A percentile compares a stretch with the other conserved stretches of the same genome.
phyloP scores from a whole-genome alignment of 37 sponge, comb jelly and placozoan genomes.

The Cladorhizidae sp. region DNA sequence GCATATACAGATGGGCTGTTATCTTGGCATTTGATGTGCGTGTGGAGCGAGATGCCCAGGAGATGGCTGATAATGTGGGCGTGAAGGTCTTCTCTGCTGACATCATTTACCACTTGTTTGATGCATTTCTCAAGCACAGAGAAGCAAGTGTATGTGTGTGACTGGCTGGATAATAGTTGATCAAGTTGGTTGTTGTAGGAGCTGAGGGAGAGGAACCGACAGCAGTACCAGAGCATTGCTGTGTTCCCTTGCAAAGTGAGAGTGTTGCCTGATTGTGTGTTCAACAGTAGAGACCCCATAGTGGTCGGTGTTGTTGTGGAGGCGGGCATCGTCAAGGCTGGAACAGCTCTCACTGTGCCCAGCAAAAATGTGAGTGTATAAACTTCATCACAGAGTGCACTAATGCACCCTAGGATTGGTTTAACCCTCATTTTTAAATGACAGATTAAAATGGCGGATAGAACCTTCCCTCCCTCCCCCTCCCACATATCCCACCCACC shows the following conservation, averaged over 20 bases:
- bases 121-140: slow-evolving; percentile 91
- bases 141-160: slow-evolving; percentile 52
- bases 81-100: slow-evolving; percentile 96
- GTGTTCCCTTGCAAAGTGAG: slow-evolving; percentile 94
- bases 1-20: slow-evolving; percentile 84
- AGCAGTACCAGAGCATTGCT: slow-evolving; percentile 83
- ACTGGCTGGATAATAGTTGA: slow-evolving; percentile 8
- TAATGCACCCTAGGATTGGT: too few species aligned
- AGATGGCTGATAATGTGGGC: slow-evolving; percentile 89
- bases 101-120: slow-evolving; percentile 99
- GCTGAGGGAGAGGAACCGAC: slow-evolving; percentile 65
- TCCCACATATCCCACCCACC: too few species aligned
- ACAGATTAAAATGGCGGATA: too few species aligned
- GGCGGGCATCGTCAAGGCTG: slow-evolving; percentile 77
- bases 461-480: too few species aligned
- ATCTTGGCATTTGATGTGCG: slow-evolving; percentile 97
- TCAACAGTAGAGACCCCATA: slow-evolving; percentile 97
- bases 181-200: slow-evolving; percentile 47
- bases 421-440: too few species aligned
- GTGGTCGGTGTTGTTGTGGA: slow-evolving; percentile 94
- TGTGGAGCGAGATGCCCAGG: slow-evolving; percentile 96
- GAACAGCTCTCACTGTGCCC: slow-evolving; percentile 85
- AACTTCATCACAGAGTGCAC: too few species aligned
- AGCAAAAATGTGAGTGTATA: slow-evolving; percentile 57
- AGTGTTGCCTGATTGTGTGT: slow-evolving; percentile 92